phyloP scores from a whole-genome alignment of 1,140 invertebrate genomes.

The Pseudachorutes palmiensis region DNA sequence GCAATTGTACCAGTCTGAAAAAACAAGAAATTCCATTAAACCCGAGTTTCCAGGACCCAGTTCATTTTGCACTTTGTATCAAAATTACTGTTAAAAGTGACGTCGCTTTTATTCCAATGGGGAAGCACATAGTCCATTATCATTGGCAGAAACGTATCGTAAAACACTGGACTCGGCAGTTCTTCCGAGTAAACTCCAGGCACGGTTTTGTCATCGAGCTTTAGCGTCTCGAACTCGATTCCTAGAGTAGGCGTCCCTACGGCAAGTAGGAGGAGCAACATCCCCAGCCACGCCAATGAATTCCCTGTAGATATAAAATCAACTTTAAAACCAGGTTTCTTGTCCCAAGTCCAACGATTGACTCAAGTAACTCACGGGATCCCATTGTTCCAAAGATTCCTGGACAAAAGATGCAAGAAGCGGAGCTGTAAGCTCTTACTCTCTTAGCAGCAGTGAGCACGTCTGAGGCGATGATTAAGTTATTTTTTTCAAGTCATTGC shows the following conservation, averaged over 20 bases:
- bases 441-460: too few relatives aligned
- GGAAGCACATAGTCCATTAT: conserved; percentile 29
- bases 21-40: background rate
- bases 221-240: background rate
- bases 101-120: conserved; percentile 34
- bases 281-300: background rate
- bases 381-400: background rate
- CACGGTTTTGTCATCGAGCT: background rate
- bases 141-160: conserved; percentile 29
- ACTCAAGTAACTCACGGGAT: background rate
- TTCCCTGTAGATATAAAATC: background rate
- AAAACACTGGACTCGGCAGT: conserved; percentile 30
- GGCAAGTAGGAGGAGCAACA: background rate
- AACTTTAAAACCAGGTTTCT: too few relatives aligned
- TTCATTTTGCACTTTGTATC: conserved; percentile 8
- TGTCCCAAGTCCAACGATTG: too few relatives aligned
- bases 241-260: background rate
- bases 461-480: too few relatives aligned
- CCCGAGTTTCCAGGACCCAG: background rate
- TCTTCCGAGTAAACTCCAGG: conserved; percentile 24
- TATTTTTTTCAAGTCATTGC: too few relatives aligned
- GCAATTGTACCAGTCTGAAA: conserved; percentile 17
- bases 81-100: conserved; percentile 37
- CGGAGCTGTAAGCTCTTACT: too few relatives aligned
- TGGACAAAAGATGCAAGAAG: too few relatives aligned